Evolutionary conservation across 2,888 invertebrate species (phyloP), one percentile per base, ranked within the genome.

Genomic region (Chymomyza amoena): DNA sequence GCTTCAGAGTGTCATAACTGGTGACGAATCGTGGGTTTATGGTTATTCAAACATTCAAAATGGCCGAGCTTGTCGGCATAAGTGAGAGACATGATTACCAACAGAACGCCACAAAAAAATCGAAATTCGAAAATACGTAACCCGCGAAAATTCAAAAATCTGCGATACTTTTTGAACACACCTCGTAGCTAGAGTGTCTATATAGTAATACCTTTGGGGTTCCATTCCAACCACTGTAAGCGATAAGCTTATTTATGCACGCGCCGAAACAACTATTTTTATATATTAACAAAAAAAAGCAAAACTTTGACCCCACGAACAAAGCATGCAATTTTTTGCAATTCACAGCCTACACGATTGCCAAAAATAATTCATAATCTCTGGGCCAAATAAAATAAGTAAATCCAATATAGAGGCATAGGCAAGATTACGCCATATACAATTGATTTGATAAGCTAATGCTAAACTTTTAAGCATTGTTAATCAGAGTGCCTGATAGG

Each of bases 401-500:
- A 15, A 45, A 45, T 4, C 10, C 39, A 45, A 45, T 45, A 45
- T 25, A 25, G 25, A 25, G 6, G 39, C 6, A 45, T 13, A 45
- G 6, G 7, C 39, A 10, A 13, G 39, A 45, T 15, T 45, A 45
- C 39, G 39, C 13, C 39, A 45, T 45, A 13, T 45, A 45, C 39
- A 45, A 13, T 45, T 45, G 39, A 3, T 13, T 18, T 20, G 54
- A 54, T 54, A 54, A 54, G 54, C 16, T n/a, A 54, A 54, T 54
- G 54, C 54, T 65, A 65, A 65, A 25, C 18, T 59, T 50, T 39
- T 13, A 32, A 28, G 50, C 28, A 56, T 64, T 59, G 62, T 64
- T 52, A 64, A 66, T 39, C 32, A 56, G 57, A 60, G 39, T 57
- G 39, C 13, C 28, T 25, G 32, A 68, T 54, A 67, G 57, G 39